Evolutionary conservation across 2,888 invertebrate species (phyloP).

Genomic region (Thelaira solivaga): DNA sequence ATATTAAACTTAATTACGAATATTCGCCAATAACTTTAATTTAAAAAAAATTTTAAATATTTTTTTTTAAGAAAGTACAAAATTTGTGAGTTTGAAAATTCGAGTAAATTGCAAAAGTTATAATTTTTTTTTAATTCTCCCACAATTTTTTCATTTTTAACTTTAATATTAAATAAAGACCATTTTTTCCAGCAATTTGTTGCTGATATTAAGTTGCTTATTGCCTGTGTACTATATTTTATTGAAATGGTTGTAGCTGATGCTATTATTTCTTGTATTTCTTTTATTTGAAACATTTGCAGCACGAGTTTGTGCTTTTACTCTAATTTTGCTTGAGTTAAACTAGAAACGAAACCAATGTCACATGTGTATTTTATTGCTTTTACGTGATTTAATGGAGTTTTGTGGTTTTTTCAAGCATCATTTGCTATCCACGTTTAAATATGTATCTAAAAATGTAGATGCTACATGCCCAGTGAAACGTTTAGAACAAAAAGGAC

Average conservation of each 20-base stretch:
- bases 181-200: slow-evolving; percentile 20
- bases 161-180: slow-evolving; percentile 14
- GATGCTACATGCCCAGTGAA: neutral
- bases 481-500: neutral
- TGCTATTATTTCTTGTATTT: neutral
- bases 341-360: slow-evolving; percentile 56
- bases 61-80: too few species aligned
- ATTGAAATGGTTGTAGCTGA: slow-evolving; percentile 1
- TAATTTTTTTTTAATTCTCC: neutral
- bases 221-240: slow-evolving; percentile 5
- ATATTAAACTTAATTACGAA: too few species aligned
- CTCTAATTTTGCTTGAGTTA: slow-evolving; percentile 44
- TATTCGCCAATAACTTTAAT: too few species aligned
- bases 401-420: slow-evolving; percentile 61
- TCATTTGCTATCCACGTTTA: slow-evolving; percentile 43
- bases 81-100: too few species aligned
- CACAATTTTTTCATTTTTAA: neutral
- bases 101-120: too few species aligned
- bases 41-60: too few species aligned
- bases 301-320: slow-evolving; percentile 23
- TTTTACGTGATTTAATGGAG: slow-evolving; percentile 62
- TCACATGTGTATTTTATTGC: slow-evolving; percentile 59
- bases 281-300: slow-evolving; percentile 2
- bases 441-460: neutral
- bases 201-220: slow-evolving; percentile 13